phyloP scores from a whole-genome alignment of 2,113 vertebrate species.

The Salvator merianae region DNA sequence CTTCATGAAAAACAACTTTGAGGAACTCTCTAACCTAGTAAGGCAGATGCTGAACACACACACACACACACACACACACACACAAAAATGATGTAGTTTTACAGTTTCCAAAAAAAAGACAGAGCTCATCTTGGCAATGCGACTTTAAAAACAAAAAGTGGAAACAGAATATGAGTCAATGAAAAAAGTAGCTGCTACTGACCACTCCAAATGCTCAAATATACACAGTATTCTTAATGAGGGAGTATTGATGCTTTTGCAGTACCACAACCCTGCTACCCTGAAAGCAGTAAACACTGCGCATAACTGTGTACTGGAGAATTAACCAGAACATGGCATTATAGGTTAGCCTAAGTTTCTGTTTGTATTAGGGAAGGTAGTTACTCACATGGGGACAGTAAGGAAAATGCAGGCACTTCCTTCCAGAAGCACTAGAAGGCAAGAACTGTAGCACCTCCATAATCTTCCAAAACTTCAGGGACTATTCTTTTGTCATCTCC shows the following conservation, averaged over 20 bases:
- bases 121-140: background rate
- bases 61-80: no score
- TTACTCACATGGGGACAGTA: no score
- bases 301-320: no score
- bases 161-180: background rate
- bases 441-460: background rate
- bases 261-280: no score
- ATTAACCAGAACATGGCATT: no score
- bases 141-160: background rate
- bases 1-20: background rate
- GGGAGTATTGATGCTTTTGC: no score
- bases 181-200: background rate
- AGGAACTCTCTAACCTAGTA: background rate
- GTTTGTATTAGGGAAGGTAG: no score
- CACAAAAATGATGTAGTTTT: background rate
- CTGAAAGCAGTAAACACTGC: no score
- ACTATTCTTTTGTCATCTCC: background rate
- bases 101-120: background rate
- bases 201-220: background rate
- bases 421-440: background rate
- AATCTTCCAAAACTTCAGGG: background rate
- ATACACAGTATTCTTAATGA: background rate
- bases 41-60: background rate
- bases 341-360: no score
- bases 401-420: background rate